Evolutionary conservation across 2,888 invertebrate genomes (phyloP).

Genomic region (Tipula lateralis): DNA sequence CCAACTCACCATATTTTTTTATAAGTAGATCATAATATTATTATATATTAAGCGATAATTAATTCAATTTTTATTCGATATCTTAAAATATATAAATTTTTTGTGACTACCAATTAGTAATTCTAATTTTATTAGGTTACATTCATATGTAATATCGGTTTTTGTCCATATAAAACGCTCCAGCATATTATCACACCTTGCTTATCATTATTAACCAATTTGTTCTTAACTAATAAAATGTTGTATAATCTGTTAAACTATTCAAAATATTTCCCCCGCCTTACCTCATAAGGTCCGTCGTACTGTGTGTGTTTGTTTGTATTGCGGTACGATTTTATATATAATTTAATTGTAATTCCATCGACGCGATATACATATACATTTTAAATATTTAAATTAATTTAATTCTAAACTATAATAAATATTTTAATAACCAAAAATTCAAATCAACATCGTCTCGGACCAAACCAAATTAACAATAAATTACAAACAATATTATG

Average conservation of each 20-base stretch:
- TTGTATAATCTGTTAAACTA: neutral
- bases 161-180: neutral
- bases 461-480: neutral
- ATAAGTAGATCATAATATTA: neutral
- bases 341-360: neutral
- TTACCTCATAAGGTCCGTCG: no score
- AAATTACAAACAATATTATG: neutral
- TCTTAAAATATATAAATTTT: neutral
- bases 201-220: constrained; percentile 19
- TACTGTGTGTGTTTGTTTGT: no score
- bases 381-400: neutral
- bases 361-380: neutral
- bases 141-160: neutral
- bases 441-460: neutral
- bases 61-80: neutral
- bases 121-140: constrained; percentile 7
- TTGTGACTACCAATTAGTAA: neutral
- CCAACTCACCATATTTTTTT: neutral
- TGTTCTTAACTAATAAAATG: neutral
- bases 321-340: neutral
- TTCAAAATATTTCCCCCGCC: neutral
- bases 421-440: no score
- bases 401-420: neutral
- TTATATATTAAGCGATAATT: neutral
- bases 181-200: neutral